Evolutionary conservation across 2,888 invertebrate species (phyloP).

Genomic region (Pandemis heparana): DNA sequence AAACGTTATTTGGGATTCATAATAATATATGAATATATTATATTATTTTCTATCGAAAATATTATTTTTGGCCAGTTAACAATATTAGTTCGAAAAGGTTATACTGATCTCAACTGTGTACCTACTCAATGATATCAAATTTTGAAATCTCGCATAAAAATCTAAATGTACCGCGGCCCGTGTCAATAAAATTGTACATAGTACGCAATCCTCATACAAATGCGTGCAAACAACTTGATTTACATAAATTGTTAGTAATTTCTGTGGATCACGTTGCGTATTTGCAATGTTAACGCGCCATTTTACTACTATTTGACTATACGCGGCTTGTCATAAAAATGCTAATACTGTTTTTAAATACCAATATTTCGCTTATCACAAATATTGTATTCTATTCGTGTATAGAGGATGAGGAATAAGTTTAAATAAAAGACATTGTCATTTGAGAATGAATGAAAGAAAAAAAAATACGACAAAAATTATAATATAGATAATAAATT

Average conservation of each 20-base stretch:
- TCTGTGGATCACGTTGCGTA: slow-evolving; percentile 11
- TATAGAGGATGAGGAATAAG: background rate
- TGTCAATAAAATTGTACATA: slow-evolving; percentile 11
- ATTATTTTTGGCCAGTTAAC: too few species aligned
- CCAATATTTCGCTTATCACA: background rate
- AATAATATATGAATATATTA: too few species aligned
- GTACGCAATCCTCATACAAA: slow-evolving; percentile 13
- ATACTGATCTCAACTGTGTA: background rate
- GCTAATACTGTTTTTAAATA: background rate
- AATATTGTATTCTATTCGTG: background rate
- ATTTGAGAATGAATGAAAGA: too few species aligned
- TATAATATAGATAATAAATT: too few species aligned
- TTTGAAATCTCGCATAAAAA: slow-evolving; percentile 3
- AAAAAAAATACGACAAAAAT: too few species aligned
- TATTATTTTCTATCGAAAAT: too few species aligned
- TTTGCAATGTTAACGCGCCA: background rate
- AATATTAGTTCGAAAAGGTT: too few species aligned
- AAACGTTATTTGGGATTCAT: too few species aligned
- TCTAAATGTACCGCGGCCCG: slow-evolving; percentile 4
- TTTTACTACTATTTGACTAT: slow-evolving; percentile 1
- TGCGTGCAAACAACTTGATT: slow-evolving; percentile 20
- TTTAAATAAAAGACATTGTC: too few species aligned
- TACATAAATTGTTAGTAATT: slow-evolving; percentile 20
- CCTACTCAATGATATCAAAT: background rate
- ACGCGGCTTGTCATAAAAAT: background rate